Conservation (phyloP, 2,797 vertebrate species). For the Tinamus major region DNA sequence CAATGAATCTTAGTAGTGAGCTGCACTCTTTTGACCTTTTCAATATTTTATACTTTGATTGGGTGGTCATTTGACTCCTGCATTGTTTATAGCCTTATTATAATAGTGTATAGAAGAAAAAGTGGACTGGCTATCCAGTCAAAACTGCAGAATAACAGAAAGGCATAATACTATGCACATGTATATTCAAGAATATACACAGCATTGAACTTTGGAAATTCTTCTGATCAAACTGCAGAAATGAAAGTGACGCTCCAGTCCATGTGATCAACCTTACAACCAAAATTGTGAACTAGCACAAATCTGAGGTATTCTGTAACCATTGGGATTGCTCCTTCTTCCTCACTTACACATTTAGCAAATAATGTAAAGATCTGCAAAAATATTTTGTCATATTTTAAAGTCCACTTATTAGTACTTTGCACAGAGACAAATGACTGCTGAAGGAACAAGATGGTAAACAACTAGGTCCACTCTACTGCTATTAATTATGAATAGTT, state of each 20-base stretch:
- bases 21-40: conserved; percentile 66
- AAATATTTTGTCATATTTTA: background rate
- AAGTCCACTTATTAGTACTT: fast-evolving
- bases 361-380: background rate
- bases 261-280: background rate
- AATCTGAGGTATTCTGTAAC: background rate
- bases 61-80: conserved; percentile 52
- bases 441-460: background rate
- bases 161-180: background rate
- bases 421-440: background rate
- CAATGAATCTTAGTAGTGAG: conserved; percentile 55
- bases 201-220: background rate
- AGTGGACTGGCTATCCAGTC: background rate
- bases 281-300: background rate
- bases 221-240: background rate
- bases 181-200: background rate
- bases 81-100: conserved; percentile 58
- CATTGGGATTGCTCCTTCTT: background rate
- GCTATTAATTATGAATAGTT: background rate
- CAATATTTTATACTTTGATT: conserved; percentile 68
- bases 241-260: background rate
- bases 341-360: background rate
- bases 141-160: conserved; percentile 10
- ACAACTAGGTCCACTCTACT: background rate
- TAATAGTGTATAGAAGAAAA: background rate